These are phyloP conservation scores for Peromyscus leucopus DNA, from an alignment of 2,113 vertebrate species.

Conservation along the genomic window DNA sequence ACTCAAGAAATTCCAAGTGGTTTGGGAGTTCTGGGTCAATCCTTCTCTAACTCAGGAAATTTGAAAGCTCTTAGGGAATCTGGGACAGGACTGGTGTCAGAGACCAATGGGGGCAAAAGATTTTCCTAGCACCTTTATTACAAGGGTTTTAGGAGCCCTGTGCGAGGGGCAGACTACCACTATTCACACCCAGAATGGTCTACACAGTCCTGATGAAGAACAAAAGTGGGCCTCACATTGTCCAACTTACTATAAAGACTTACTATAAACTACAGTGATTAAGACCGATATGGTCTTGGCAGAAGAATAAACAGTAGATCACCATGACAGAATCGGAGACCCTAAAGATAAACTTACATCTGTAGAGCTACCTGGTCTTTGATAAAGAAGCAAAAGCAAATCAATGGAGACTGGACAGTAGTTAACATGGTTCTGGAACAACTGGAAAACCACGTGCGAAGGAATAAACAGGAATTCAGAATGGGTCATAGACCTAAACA, in stretches of 20 bases:
- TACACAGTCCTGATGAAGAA: neutral
- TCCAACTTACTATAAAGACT: neutral
- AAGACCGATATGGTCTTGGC: neutral
- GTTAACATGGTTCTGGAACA: neutral
- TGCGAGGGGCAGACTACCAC: neutral
- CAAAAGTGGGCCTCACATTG: neutral
- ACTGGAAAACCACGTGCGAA: neutral
- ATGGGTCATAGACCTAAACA: neutral
- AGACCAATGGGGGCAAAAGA: neutral
- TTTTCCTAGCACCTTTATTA: neutral
- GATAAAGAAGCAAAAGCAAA: neutral
- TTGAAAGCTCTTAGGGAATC: neutral
- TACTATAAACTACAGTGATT: neutral
- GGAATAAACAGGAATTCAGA: slow-evolving; percentile 21
- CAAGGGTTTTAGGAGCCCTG: slow-evolving; percentile 8
- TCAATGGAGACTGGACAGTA: neutral
- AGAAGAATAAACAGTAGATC: neutral
- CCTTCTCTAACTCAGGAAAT: neutral
- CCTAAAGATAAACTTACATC: neutral
- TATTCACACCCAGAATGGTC: neutral
- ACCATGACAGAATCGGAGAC: neutral
- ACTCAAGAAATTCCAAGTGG: neutral
- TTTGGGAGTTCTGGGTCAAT: neutral
- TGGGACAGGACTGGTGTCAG: neutral
- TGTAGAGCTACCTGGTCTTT: neutral